These are phyloP conservation scores for Pocillopora verrucosa DNA, from an alignment of 64 coral and sea anemone species.

Conservation along the genomic window DNA sequence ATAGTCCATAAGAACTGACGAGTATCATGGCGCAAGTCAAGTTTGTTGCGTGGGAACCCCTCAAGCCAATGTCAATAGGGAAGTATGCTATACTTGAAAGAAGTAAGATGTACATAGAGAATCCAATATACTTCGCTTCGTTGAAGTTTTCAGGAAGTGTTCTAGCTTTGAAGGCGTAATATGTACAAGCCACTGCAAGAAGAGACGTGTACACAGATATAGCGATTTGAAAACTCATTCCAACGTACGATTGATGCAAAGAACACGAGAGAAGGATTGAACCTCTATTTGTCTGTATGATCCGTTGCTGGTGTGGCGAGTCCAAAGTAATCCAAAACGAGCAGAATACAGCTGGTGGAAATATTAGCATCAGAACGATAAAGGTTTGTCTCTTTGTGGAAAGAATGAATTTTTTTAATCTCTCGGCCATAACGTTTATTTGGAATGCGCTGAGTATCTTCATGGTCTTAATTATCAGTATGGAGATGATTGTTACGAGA, in stretches of 20 bases:
- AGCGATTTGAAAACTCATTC: slow-evolving; percentile 13
- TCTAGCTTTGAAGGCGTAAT: slow-evolving; percentile 46
- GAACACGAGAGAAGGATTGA: slow-evolving; percentile 11
- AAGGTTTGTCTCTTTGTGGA: not conserved
- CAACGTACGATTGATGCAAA: not conserved
- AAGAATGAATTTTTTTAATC: slow-evolving; percentile 34
- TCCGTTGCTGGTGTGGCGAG: slow-evolving; percentile 21
- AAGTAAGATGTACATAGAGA: slow-evolving; percentile 43
- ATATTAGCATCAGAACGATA: not conserved
- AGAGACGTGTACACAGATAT: slow-evolving; percentile 10
- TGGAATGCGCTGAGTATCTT: slow-evolving; percentile 29
- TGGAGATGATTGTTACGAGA: not conserved
- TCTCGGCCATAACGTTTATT: slow-evolving; percentile 13
- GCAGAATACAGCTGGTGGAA: not conserved
- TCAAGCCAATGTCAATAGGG: slow-evolving; percentile 13
- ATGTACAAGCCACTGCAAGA: slow-evolving; percentile 11
- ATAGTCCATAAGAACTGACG: slow-evolving; percentile 37
- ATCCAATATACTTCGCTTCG: slow-evolving; percentile 37
- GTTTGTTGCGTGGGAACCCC: slow-evolving; percentile 5
- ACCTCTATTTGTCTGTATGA: not conserved
- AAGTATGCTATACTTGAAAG: slow-evolving; percentile 28
- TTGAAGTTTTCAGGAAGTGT: slow-evolving; percentile 42
- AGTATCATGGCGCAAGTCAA: not conserved
- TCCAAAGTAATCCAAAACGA: slow-evolving; percentile 26
- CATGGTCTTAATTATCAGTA: slow-evolving; percentile 33